Conservation (phyloP, 2,888 invertebrate genomes). For the Oasisia sp. region DNA sequence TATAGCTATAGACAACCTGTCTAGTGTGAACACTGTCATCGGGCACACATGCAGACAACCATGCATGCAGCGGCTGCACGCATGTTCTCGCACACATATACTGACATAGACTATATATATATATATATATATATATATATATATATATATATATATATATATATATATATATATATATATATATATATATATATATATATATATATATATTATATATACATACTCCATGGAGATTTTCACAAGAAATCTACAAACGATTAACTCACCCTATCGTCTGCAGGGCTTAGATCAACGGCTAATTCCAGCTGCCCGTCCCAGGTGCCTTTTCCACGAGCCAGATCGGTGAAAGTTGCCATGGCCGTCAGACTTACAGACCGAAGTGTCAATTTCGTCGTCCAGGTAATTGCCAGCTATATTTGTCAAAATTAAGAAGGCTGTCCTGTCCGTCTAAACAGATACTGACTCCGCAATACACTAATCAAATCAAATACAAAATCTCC, state of each 20-base stretch:
- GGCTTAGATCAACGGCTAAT: background rate
- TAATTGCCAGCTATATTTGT: background rate
- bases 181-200: too few species aligned
- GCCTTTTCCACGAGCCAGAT: background rate
- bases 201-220: too few species aligned
- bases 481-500: background rate
- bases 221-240: background rate
- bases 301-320: background rate
- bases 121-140: too few species aligned
- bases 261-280: background rate
- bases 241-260: background rate
- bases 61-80: background rate
- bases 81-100: background rate
- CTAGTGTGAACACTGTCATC: background rate
- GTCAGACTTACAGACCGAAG: background rate
- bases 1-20: too few species aligned
- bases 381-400: slow-evolving; percentile 1
- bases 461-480: background rate
- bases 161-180: too few species aligned
- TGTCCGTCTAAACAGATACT: background rate
- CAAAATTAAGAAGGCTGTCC: background rate
- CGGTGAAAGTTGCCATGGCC: slow-evolving; percentile 13
- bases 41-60: background rate
- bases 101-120: too few species aligned
- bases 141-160: too few species aligned